Evolutionary conservation across 1,140 invertebrate genomes (phyloP).

Genomic region (Procambarus virginalis): DNA sequence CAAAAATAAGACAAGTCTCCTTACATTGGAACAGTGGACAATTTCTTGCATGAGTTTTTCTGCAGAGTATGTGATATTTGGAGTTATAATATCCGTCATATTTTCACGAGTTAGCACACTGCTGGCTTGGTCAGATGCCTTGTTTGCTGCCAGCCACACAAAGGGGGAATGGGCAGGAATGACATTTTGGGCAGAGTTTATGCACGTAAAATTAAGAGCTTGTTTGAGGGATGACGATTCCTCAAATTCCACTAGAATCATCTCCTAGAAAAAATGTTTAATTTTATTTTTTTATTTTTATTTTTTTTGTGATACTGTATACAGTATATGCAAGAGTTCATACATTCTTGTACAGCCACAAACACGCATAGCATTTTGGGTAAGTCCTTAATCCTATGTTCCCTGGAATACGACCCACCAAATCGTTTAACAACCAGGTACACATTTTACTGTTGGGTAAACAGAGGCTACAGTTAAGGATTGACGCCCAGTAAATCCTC

Average conservation of each 20-base stretch:
- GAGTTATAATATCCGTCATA: background rate
- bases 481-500: no score
- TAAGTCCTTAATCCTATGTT: no score
- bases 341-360: no score
- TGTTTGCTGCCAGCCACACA: conserved; percentile 20
- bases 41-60: background rate
- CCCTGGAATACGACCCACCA: no score
- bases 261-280: conserved; percentile 17
- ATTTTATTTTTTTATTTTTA: no score
- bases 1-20: background rate
- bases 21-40: conserved; percentile 1
- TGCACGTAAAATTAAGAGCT: background rate
- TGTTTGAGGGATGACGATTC: background rate
- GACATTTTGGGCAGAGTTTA: background rate
- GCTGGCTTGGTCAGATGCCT: background rate
- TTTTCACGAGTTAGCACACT: background rate
- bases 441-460: no score
- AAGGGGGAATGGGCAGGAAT: conserved; percentile 34
- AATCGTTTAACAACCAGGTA: no score
- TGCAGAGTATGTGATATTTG: background rate
- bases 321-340: no score
- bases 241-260: conserved; percentile 42
- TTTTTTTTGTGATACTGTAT: no score
- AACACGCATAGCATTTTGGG: no score
- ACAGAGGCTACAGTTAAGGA: no score